Conservation (phyloP, 2,888 invertebrate species). For the Peribatodes rhomboidaria region DNA sequence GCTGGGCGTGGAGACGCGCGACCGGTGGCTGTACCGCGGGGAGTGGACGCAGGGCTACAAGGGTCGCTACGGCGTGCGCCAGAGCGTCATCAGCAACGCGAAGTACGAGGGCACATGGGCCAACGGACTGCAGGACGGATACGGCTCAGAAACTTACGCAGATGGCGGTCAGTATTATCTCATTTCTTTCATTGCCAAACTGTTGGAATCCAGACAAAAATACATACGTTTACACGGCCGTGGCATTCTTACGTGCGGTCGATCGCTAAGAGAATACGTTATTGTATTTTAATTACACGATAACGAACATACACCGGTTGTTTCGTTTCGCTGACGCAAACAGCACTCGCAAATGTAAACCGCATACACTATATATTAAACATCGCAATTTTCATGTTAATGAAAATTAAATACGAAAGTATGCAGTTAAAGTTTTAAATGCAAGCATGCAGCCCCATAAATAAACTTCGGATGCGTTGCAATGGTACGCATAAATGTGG, state of each 20-base stretch:
- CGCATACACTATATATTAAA: conserved; percentile 20
- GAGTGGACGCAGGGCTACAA: conserved; percentile 99
- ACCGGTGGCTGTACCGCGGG: conserved; percentile 98
- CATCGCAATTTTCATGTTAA: conserved; percentile 10
- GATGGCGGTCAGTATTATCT: conserved; percentile 95
- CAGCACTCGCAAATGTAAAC: conserved; percentile 20
- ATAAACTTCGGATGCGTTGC: conserved; percentile 11
- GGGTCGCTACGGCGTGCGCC: conserved; percentile 98
- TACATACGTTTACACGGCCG: conserved; percentile 73
- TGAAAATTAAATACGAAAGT: background rate
- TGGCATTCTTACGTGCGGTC: conserved; percentile 66
- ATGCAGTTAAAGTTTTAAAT: background rate
- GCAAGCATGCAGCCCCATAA: background rate
- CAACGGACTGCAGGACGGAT: conserved; percentile 99
- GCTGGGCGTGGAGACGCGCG: conserved; percentile 98
- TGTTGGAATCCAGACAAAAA: conserved; percentile 73
- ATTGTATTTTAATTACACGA: conserved; percentile 58
- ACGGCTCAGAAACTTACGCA: conserved; percentile 99
- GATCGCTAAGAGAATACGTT: conserved; percentile 58
- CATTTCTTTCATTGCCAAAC: conserved; percentile 69
- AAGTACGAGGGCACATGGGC: conserved; percentile 99
- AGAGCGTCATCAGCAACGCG: conserved; percentile 97
- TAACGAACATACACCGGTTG: conserved; percentile 38
- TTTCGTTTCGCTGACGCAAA: conserved; percentile 23
- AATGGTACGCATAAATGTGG: conserved; percentile 31